These are phyloP conservation scores for Eutolmus rufibarbis DNA, from an alignment of 2,888 invertebrate genomes.

Conservation along the genomic window DNA sequence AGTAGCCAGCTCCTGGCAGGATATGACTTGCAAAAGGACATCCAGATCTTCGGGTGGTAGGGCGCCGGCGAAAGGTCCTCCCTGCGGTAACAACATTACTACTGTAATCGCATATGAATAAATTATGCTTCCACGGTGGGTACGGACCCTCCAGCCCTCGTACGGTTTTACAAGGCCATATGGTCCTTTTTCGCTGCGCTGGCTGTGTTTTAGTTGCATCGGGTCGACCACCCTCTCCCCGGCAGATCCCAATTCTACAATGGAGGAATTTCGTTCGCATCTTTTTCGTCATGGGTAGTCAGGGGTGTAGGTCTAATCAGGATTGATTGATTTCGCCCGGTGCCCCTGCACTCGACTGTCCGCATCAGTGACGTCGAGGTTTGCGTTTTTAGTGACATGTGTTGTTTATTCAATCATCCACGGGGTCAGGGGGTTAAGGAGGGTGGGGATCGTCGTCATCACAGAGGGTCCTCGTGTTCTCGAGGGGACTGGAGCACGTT, in stretches of 20 bases:
- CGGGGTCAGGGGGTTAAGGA: constrained; percentile 28
- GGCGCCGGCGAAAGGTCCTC: background rate
- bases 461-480: constrained; percentile 19
- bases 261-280: constrained; percentile 38
- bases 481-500: constrained; percentile 54
- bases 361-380: constrained; percentile 43
- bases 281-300: constrained; percentile 38
- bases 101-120: constrained; percentile 63
- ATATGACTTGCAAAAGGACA: constrained; percentile 38
- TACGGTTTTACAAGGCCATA: constrained; percentile 41
- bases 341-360: constrained; percentile 44
- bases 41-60: background rate
- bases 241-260: background rate
- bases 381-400: constrained; percentile 50
- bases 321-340: constrained; percentile 50
- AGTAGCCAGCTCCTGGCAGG: background rate
- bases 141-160: background rate
- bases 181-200: constrained; percentile 24
- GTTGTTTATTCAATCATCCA: constrained; percentile 51
- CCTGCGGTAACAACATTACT: constrained; percentile 54
- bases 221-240: background rate
- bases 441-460: constrained; percentile 40
- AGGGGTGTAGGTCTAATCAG: constrained; percentile 48
- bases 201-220: background rate
- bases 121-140: constrained; percentile 54